Evolutionary conservation across 2,113 vertebrate species (phyloP).

Genomic region (Oncorhynchus kisutch): DNA sequence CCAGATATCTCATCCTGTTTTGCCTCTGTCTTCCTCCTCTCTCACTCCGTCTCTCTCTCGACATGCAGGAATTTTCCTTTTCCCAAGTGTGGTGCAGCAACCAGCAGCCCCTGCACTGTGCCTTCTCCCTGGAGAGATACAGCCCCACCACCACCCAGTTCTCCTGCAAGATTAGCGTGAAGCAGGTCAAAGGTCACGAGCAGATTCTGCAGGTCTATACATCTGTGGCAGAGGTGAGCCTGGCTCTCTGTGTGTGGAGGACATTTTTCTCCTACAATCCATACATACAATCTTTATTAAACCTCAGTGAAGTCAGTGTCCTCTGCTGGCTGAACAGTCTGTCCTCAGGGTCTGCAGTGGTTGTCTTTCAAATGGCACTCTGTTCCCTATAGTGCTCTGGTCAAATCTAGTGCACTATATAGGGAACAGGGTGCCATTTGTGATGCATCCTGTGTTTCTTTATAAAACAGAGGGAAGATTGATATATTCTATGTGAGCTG

Average conservation of each 20-base stretch:
- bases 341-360: slow-evolving; percentile 39
- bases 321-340: slow-evolving; percentile 17
- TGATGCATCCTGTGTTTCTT: too few relatives aligned
- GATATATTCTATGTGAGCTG: too few relatives aligned
- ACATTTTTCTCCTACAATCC: slow-evolving; percentile 5
- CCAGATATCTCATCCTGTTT: not conserved
- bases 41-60: not conserved
- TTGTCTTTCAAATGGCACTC: not conserved
- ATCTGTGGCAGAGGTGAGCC: slow-evolving; percentile 85
- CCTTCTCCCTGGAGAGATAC: slow-evolving; percentile 95
- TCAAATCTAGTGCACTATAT: not conserved
- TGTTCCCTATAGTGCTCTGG: not conserved
- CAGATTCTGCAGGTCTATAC: slow-evolving; percentile 95
- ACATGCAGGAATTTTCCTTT: slow-evolving; percentile 89
- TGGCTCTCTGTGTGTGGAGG: not conserved
- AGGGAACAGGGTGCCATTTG: not conserved
- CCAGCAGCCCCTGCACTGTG: slow-evolving; percentile 90
- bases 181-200: slow-evolving; percentile 95
- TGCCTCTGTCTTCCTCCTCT: not conserved
- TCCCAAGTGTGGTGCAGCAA: slow-evolving; percentile 92
- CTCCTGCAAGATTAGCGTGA: slow-evolving; percentile 93
- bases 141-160: slow-evolving; percentile 86
- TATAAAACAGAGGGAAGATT: too few relatives aligned
- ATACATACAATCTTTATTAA: slow-evolving; percentile 47
- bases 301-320: slow-evolving; percentile 27